Base-by-base conservation (phyloP, 2,113 vertebrate genomes). In the Sus scrofa region DNA sequence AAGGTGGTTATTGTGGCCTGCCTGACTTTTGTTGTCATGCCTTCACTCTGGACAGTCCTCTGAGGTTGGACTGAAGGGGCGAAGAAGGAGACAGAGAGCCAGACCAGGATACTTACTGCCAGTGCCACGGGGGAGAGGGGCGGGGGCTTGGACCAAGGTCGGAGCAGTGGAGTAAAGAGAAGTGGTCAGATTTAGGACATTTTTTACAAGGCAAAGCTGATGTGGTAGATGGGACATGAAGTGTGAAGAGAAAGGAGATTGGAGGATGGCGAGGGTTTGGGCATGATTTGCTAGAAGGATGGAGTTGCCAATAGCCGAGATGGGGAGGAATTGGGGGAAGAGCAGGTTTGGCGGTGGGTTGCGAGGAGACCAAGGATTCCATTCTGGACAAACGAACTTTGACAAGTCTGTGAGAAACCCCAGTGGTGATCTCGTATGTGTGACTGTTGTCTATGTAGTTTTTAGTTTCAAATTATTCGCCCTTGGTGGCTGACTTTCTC, bases 91-190 rank as follows among this genome's bases (percentile, higher is more conserved):
- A 24, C 26, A 9, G 58, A 86, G 22, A 39, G 14, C 68, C 44
- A 0, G 13, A 56, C 71, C 7, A 37, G 13, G 32, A 4, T 13
- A 1, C 3, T 52, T 16, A 1, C 3, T 52, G 34, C 56, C 14
- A 10, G 0, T 7, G 4, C 26, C 52, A 27, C 24, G 34, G 74
- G 24, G 16, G 30, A 68, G 56, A 24, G 7, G 19, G 56, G 1
- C 37, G n/a, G 6, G 12, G 54, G 56, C 74, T n/a, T 34, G 37
- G 73, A 16, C 75, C 65, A 26, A 18, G 74, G 1, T 1, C 22
- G 3, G 22, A 39, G 14, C 13, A 13, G 20, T 3, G 39, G 52
- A 1, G 1, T 2, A 19, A 15, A 9, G 32, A 54, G 34, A 30
- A 54, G 15, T 11, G 30, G 34, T 18, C 1, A 24, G 54, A 27